A percentile compares a stretch with the other conserved stretches of the same genome.
These are phyloP conservation scores for Margaritifera margaritifera DNA, from an alignment of 2,888 invertebrate genomes.

Conservation along the genomic window DNA sequence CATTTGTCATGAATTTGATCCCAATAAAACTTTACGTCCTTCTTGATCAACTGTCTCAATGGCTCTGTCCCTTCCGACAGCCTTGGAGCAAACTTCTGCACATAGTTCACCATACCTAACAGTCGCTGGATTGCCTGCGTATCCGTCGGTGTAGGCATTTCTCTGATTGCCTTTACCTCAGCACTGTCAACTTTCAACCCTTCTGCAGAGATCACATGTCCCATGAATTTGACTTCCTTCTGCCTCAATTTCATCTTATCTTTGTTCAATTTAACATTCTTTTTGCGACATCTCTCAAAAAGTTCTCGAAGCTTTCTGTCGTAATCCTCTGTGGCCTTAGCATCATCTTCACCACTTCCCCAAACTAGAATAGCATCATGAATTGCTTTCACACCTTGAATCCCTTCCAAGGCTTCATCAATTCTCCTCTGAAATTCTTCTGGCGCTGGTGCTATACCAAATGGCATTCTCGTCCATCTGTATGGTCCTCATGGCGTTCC, in stretches of 20 bases:
- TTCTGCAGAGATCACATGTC: slow-evolving; percentile 20
- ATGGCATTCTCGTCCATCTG: no score
- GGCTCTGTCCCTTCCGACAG: slow-evolving; percentile 25
- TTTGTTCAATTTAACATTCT: slow-evolving; percentile 22
- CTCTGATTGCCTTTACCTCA: slow-evolving; percentile 24
- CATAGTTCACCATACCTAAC: slow-evolving; percentile 24
- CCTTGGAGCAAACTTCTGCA: slow-evolving; percentile 27
- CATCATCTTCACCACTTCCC: slow-evolving; percentile 23
- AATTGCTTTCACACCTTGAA: no score
- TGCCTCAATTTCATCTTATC: slow-evolving; percentile 19
- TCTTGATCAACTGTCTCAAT: slow-evolving; percentile 20
- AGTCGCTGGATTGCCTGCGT: slow-evolving; percentile 21
- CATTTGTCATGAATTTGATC: no score
- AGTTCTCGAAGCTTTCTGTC: slow-evolving; percentile 18
- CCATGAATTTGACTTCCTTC: slow-evolving; percentile 21
- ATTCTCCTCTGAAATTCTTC: no score
- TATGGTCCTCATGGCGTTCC: no score
- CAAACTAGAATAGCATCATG: slow-evolving; percentile 29
- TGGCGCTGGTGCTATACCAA: no score
- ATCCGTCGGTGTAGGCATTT: slow-evolving; percentile 29
- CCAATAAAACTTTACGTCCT: no score
- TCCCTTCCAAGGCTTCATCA: no score
- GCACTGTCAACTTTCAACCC: no score
- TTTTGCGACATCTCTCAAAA: slow-evolving; percentile 23
- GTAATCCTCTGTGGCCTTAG: slow-evolving; percentile 22